Percentiles rank a stretch among this genome's conserved stretches.
phyloP scores from a whole-genome alignment of 2,797 vertebrate species.

The Schizopygopsis malacanthus region DNA sequence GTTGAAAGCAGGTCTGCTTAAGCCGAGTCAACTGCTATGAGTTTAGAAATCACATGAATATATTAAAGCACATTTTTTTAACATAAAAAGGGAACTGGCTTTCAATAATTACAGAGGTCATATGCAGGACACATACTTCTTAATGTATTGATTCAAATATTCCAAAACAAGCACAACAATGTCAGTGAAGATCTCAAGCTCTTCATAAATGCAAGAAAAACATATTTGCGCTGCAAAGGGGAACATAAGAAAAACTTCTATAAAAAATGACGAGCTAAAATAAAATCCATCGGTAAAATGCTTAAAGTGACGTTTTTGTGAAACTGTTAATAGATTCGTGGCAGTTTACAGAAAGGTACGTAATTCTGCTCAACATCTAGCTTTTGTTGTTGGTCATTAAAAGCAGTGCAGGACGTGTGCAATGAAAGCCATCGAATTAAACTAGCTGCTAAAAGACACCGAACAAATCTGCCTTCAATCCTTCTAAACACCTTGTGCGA shows the following conservation, averaged over 20 bases:
- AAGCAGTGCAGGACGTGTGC: conserved; percentile 3
- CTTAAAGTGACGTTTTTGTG: background rate
- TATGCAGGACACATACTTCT: background rate
- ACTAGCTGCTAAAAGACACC: background rate
- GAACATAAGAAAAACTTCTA: background rate
- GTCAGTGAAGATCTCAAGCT: background rate
- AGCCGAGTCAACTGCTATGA: background rate
- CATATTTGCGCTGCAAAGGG: background rate
- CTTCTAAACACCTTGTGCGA: background rate
- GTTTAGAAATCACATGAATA: background rate
- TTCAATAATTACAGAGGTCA: background rate
- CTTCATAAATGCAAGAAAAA: background rate
- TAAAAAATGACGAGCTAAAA: background rate
- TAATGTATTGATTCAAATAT: background rate
- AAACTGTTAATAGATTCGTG: background rate
- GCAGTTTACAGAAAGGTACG: background rate
- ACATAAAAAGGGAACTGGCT: background rate
- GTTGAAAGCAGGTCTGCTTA: background rate
- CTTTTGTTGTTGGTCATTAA: conserved; percentile 15
- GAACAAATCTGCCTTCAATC: background rate
- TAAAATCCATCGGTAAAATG: background rate
- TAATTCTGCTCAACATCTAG: background rate
- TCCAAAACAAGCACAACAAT: background rate
- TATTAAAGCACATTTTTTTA: background rate
- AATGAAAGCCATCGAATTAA: background rate